A percentile compares a stretch with the other conserved stretches of the same genome.
phyloP scores from a whole-genome alignment of 1,140 invertebrate genomes.

The Saccostrea glomerata region DNA sequence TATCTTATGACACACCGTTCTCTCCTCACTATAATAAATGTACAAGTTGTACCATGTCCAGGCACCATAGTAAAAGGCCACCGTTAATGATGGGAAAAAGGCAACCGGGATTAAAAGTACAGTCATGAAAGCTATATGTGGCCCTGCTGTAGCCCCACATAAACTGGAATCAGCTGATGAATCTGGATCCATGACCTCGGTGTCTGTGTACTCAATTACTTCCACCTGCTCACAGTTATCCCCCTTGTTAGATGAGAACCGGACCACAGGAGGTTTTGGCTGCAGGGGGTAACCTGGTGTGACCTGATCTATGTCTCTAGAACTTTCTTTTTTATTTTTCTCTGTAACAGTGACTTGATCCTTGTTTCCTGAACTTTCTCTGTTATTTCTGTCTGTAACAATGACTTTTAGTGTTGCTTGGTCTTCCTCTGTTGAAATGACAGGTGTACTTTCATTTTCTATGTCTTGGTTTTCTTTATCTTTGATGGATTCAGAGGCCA shows the following conservation, averaged over 20 bases:
- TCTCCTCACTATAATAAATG: constrained; percentile 85
- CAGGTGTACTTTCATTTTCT: background rate
- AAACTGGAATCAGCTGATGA: background rate
- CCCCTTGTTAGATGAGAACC: constrained; percentile 38
- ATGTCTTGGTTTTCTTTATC: background rate
- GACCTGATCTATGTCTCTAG: constrained; percentile 48
- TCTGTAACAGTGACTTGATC: background rate
- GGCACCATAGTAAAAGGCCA: constrained; percentile 88
- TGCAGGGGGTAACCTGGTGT: background rate
- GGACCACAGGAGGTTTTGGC: constrained; percentile 19
- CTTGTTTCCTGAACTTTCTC: background rate
- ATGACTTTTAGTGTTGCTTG: background rate
- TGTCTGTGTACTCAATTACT: constrained; percentile 33
- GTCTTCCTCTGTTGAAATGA: background rate
- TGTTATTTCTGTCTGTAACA: background rate
- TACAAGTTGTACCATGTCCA: constrained; percentile 89
- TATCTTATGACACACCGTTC: constrained; percentile 79
- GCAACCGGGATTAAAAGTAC: constrained; percentile 85
- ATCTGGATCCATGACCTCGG: background rate
- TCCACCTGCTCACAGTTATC: constrained; percentile 34
- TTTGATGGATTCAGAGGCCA: background rate
- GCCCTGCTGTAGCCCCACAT: constrained; percentile 83
- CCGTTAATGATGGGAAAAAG: constrained; percentile 83
- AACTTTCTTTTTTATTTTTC: constrained; percentile 60
- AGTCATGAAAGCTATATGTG: constrained; percentile 85